These are phyloP conservation scores for Exaiptasia diaphana DNA, from an alignment of 64 coral and sea anemone species.

Conservation along the genomic window DNA sequence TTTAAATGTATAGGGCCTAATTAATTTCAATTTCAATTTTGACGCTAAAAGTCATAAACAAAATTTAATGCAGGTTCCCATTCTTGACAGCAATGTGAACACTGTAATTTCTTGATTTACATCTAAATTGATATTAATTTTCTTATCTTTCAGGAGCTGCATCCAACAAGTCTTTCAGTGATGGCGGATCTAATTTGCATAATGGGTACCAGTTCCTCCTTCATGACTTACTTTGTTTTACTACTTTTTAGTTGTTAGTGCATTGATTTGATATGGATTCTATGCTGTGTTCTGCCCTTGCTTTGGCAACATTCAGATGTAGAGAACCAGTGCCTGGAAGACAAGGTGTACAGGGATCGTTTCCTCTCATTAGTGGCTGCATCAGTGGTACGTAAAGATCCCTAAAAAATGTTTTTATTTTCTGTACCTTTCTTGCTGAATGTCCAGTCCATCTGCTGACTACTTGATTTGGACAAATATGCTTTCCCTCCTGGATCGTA, in stretches of 20 bases:
- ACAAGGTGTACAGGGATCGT: conserved; percentile 75
- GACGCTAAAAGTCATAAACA: too few relatives aligned
- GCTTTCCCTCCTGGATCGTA: too few relatives aligned
- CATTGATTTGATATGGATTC: conserved; percentile 48
- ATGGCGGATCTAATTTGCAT: conserved; percentile 94
- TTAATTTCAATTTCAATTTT: too few relatives aligned
- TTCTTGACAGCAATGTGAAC: too few relatives aligned
- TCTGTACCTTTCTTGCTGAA: too few relatives aligned
- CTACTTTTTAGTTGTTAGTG: conserved; percentile 36
- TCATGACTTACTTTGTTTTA: conserved; percentile 45
- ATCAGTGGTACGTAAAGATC: conserved; percentile 69
- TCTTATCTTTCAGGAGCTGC: conserved; percentile 56
- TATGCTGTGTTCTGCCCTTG: conserved; percentile 73
- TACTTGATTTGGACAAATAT: too few relatives aligned
- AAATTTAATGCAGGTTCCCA: too few relatives aligned
- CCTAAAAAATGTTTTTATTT: too few relatives aligned
- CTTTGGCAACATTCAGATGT: conserved; percentile 94
- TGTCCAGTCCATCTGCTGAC: too few relatives aligned
- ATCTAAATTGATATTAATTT: too few relatives aligned
- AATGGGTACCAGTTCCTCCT: conserved; percentile 98
- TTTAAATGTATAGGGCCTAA: too few relatives aligned
- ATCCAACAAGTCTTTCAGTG: conserved; percentile 60
- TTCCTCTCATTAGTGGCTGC: conserved; percentile 86
- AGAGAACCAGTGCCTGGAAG: conserved; percentile 81
- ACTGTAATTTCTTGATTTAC: too few relatives aligned